Evolutionary conservation across 2,888 invertebrate species (phyloP), one percentile per base, ranked within the genome.

Genomic region (Microctonus hyperodae): DNA sequence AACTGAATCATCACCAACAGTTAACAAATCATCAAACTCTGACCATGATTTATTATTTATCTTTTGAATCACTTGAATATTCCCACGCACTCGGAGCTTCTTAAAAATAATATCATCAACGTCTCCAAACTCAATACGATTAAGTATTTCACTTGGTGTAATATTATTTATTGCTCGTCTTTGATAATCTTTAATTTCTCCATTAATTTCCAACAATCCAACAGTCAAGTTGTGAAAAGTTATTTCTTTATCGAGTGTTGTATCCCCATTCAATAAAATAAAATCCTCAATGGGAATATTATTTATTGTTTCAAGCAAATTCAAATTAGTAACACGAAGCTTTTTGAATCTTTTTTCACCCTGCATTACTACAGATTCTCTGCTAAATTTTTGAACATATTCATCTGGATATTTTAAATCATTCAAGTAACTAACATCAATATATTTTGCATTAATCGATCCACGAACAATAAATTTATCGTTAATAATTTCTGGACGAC

Each of bases 171-270:
- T 74, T 48, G 85, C 83, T 10, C 85, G 81, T n/a, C 23, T 22
- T 83, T 79, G 0, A 84, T 69, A 64, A 67, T 87, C 88, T 9
- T 81, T 82, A 5, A 87, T 80, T 11, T 83, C 82, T 1, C 87
- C 88, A 69, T 85, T 82, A 0, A 88, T 80, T 88, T 88, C 70
- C 53, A 89, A 76, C 55, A 74, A 78, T 74, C 86, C 86, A 0
- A 85, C 83, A 0, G 89, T 85, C 50, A 89, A 78, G 72, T 88
- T 81, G 11, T 85, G 81, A 69, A 90, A 89, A 0, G 84, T 86
- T 4, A 87, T 86, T 69, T 80, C 78, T 1, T 86, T 84, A 0
- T 81, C 72, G 9, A 87, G 70, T 70, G 81, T 83, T 73, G 88
- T 87, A 7, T 82, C 72, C 35, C 83, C 83, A 13, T 83, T 78